These are phyloP conservation scores for Babyrousa celebensis DNA, from an alignment of 2,797 vertebrate species.

Conservation along the genomic window DNA sequence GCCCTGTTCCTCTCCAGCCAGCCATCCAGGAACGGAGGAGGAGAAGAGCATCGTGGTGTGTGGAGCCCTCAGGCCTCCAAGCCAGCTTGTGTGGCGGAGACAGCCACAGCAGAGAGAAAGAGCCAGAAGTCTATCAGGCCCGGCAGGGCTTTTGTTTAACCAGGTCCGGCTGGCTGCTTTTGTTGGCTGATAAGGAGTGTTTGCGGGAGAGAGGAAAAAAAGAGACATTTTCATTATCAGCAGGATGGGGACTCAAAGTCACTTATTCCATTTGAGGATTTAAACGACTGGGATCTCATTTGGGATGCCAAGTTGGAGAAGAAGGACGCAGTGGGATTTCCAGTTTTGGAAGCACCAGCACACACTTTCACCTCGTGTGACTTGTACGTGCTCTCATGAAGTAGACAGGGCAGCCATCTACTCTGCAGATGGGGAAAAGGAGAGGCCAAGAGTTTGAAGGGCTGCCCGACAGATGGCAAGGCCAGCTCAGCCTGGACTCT, in stretches of 20 bases:
- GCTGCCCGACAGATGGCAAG: neutral
- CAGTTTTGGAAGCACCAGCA: neutral
- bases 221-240: constrained; percentile 44
- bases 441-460: neutral
- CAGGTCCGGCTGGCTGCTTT: neutral
- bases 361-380: neutral
- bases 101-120: neutral
- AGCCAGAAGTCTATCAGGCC: neutral
- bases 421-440: neutral
- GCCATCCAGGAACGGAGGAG: neutral
- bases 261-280: constrained; percentile 27
- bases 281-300: neutral
- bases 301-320: neutral
- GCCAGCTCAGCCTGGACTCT: too few relatives aligned
- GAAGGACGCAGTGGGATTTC: neutral
- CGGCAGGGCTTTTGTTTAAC: constrained; percentile 49
- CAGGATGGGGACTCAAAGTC: constrained; percentile 18
- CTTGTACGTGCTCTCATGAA: neutral
- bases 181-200: constrained; percentile 55
- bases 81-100: neutral
- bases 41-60: fast-evolving
- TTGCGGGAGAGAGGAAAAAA: neutral
- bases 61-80: neutral
- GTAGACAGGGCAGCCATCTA: neutral
- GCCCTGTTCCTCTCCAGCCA: neutral